Conservation (phyloP, 37 sponge, comb jelly and placozoan species). For the Oopsacas minuta region DNA sequence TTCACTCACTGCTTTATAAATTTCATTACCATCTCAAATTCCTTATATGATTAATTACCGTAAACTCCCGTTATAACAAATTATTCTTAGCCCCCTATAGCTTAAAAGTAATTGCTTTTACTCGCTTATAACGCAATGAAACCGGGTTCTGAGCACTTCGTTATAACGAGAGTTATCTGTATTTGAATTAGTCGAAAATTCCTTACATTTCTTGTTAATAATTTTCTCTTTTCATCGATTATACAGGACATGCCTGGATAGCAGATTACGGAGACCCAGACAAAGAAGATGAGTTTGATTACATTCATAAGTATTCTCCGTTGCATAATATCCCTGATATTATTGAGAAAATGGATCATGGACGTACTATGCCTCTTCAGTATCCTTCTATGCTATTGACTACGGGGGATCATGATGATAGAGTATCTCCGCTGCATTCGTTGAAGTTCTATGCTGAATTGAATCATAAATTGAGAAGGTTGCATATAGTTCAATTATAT, state of each 20-base stretch:
- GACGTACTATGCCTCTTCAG: slow-evolving; percentile 25
- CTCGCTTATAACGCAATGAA: too few species aligned
- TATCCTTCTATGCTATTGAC: slow-evolving; percentile 76
- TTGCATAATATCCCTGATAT: slow-evolving; percentile 55
- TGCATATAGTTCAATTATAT: too few species aligned
- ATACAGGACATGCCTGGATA: slow-evolving; percentile 68
- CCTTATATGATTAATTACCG: too few species aligned
- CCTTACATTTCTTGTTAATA: background rate
- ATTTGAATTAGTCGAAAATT: too few species aligned
- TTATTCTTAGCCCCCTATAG: too few species aligned
- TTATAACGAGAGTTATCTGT: too few species aligned
- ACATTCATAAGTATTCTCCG: slow-evolving; percentile 70
- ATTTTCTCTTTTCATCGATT: background rate
- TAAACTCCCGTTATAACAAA: too few species aligned
- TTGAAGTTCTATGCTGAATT: slow-evolving; percentile 76
- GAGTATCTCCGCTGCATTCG: slow-evolving; percentile 93
- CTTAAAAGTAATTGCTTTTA: too few species aligned
- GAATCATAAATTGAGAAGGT: slow-evolving; percentile 34
- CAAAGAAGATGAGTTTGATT: slow-evolving; percentile 57
- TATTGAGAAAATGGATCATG: background rate
- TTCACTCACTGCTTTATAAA: too few species aligned
- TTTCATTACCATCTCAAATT: too few species aligned
- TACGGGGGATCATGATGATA: slow-evolving; percentile 96
- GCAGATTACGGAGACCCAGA: slow-evolving; percentile 88
- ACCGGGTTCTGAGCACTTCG: too few species aligned